Conservation (phyloP, 1,140 invertebrate genomes). For the Dreissena polymorpha region DNA sequence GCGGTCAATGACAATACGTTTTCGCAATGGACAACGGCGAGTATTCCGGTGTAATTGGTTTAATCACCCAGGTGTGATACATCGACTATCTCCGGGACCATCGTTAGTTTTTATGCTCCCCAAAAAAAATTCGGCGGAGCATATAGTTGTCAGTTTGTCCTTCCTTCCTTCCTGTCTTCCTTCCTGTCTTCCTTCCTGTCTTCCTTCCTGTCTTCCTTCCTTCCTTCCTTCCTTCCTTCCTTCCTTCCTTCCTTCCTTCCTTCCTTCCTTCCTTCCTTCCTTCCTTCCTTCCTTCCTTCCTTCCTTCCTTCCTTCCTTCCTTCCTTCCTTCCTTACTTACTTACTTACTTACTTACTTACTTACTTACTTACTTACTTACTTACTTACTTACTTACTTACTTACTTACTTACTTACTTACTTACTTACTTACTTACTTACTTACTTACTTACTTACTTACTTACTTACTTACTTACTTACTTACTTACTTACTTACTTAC, state of each 20-base stretch:
- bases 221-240: not conserved
- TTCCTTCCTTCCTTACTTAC: not conserved
- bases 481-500: too few species aligned
- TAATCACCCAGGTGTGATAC: too few species aligned
- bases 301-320: not conserved
- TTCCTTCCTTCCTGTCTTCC: not conserved
- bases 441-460: not conserved
- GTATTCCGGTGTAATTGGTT: too few species aligned
- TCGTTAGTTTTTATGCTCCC: not conserved
- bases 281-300: not conserved
- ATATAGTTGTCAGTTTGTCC: not conserved
- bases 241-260: not conserved
- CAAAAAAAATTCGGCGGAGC: too few species aligned
- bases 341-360: not conserved
- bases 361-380: not conserved
- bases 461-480: not conserved
- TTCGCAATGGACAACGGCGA: too few species aligned
- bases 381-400: not conserved
- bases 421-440: not conserved
- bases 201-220: not conserved
- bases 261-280: not conserved
- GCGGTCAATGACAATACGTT: too few species aligned
- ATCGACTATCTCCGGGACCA: too few species aligned
- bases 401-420: not conserved
- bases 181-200: not conserved